A percentile compares a stretch with the other conserved stretches of the same genome.
These are phyloP conservation scores for Nibea coibor DNA, from an alignment of 2,113 vertebrate genomes.

Conservation along the genomic window DNA sequence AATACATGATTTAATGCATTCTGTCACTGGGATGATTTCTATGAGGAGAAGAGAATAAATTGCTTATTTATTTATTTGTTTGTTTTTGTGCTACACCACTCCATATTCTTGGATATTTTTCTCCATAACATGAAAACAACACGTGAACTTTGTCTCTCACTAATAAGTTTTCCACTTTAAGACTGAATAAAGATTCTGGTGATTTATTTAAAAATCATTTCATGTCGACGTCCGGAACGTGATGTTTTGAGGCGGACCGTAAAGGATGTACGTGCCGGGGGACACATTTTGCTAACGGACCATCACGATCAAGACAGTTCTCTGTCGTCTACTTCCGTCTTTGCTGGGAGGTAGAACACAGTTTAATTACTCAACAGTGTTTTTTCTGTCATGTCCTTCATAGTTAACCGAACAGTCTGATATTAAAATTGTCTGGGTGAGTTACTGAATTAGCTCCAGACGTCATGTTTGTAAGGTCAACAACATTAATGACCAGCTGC, in stretches of 20 bases:
- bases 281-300: slow-evolving; percentile 35
- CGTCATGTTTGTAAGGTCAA: no score
- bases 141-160: no score
- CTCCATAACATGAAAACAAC: not conserved
- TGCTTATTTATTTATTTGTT: not conserved
- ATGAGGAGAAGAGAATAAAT: not conserved
- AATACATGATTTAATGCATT: not conserved
- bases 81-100: not conserved
- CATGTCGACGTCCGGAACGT: slow-evolving; percentile 7
- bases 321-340: not conserved
- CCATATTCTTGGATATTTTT: not conserved
- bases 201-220: not conserved
- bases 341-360: not conserved
- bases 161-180: not conserved
- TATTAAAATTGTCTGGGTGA: not conserved
- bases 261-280: slow-evolving; percentile 19
- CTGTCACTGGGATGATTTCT: not conserved
- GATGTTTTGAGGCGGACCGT: slow-evolving; percentile 16
- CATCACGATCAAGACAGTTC: not conserved
- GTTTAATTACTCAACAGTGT: rapidly evolving
- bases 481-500: not conserved
- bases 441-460: rapidly evolving
- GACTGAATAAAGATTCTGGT: not conserved
- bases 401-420: not conserved
- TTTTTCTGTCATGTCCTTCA: not conserved